Evolutionary conservation across 2,113 vertebrate species (phyloP).

Genomic region (Ptyas mucosa): DNA sequence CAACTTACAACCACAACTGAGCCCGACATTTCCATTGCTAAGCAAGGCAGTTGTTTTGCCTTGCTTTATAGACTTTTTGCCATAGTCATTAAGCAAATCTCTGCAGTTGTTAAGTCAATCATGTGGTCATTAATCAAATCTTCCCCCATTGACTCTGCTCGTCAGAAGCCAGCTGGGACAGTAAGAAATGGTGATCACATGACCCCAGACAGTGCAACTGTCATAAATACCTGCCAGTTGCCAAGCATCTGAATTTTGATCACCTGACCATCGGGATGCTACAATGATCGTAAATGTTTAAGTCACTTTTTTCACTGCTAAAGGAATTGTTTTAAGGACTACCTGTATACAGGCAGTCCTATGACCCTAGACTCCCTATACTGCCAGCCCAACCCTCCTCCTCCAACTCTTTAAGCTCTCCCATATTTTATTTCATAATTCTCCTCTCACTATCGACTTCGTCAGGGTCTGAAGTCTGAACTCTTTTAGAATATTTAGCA

Average conservation of each 20-base stretch:
- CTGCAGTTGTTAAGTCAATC: neutral
- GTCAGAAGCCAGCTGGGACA: neutral
- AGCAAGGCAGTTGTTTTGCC: neutral
- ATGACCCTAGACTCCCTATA: neutral
- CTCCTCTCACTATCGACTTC: neutral
- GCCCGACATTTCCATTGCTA: neutral
- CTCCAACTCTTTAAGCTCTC: neutral
- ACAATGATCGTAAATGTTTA: neutral
- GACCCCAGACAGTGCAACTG: neutral
- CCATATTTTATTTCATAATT: neutral
- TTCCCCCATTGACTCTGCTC: neutral
- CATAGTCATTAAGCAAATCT: neutral
- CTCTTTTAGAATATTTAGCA: neutral
- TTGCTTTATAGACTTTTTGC: neutral
- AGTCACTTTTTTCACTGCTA: neutral
- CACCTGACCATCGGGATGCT: neutral
- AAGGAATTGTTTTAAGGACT: neutral
- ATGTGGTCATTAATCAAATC: neutral
- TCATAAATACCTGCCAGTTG: neutral
- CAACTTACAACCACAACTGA: neutral
- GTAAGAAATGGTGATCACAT: neutral
- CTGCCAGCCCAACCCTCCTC: neutral
- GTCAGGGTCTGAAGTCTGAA: neutral
- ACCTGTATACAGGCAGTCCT: neutral
- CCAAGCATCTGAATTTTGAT: neutral